These are phyloP conservation scores for Drosophila maculinotata DNA, from an alignment of 2,888 invertebrate species.

Conservation along the genomic window DNA sequence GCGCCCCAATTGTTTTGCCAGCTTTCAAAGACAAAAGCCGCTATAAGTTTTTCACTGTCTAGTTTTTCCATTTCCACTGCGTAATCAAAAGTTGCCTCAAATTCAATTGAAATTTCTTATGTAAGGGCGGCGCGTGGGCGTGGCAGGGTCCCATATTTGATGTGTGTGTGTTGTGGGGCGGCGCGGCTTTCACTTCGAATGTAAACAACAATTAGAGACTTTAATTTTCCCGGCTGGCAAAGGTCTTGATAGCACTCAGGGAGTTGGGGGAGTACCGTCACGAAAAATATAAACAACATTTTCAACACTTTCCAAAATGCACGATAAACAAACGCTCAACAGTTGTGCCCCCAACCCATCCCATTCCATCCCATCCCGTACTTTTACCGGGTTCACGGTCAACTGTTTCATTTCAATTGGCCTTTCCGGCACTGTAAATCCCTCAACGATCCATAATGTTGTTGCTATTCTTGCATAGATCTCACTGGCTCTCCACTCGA, in stretches of 20 bases:
- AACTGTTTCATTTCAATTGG: conserved; percentile 60
- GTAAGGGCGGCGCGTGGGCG: conserved; percentile 38
- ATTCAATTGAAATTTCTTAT: conserved; percentile 67
- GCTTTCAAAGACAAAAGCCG: conserved; percentile 70
- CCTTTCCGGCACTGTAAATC: conserved; percentile 61
- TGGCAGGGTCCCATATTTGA: conserved; percentile 14
- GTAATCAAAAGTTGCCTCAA: conserved; percentile 48
- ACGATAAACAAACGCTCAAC: conserved; percentile 55
- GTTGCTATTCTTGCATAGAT: conserved; percentile 15
- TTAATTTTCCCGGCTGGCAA: conserved; percentile 31
- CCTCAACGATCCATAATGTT: conserved; percentile 48
- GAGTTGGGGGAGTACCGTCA: no score
- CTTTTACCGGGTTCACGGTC: conserved; percentile 55
- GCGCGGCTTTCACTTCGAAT: conserved; percentile 63
- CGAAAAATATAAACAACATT: conserved; percentile 56
- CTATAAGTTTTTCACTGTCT: conserved; percentile 31
- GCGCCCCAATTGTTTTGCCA: conserved; percentile 48
- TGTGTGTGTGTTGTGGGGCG: no score
- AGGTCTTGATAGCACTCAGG: conserved; percentile 29
- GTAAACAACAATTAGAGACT: conserved; percentile 71
- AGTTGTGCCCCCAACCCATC: conserved; percentile 7
- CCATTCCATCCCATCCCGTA: background rate
- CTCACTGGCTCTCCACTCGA: conserved; percentile 24
- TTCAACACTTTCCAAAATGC: conserved; percentile 66
- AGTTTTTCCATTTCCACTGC: conserved; percentile 42